These are phyloP conservation scores for Rostrhamus sociabilis DNA, from an alignment of 2,797 vertebrate genomes.

Conservation along the genomic window DNA sequence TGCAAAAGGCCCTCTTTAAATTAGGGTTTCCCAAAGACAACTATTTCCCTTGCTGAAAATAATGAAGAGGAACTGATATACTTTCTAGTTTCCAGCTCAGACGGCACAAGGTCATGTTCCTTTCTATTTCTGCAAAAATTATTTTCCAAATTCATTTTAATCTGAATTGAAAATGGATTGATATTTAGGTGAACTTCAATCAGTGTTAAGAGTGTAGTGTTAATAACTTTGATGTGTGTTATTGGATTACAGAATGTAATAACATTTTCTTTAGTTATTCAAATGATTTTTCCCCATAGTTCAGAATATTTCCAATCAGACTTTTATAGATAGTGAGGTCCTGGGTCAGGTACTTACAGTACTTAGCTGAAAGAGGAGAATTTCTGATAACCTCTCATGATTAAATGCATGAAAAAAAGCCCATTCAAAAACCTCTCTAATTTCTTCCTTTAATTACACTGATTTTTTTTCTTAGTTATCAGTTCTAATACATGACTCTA, in stretches of 20 bases:
- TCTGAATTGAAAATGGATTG: neutral
- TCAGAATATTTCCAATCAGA: neutral
- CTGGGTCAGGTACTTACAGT: neutral
- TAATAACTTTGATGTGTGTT: neutral
- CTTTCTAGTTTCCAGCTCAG: neutral
- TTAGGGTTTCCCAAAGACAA: neutral
- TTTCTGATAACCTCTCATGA: neutral
- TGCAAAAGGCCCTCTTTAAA: neutral
- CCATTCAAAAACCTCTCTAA: neutral
- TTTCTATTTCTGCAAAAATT: neutral
- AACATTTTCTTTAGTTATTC: neutral
- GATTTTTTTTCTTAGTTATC: neutral
- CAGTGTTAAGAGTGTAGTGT: neutral
- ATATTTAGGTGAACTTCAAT: conserved; percentile 2
- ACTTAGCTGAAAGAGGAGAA: neutral
- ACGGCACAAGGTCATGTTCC: neutral
- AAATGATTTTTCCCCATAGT: neutral
- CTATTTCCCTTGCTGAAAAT: neutral
- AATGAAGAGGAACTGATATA: neutral
- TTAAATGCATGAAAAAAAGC: neutral
- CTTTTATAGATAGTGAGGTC: neutral
- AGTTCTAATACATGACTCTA: neutral
- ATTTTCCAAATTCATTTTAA: neutral
- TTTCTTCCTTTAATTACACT: neutral
- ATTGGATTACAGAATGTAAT: neutral